A percentile compares a stretch with the other conserved stretches of the same genome.
These are phyloP conservation scores for Bombus picipes DNA, from an alignment of 1,140 invertebrate species.

Conservation along the genomic window DNA sequence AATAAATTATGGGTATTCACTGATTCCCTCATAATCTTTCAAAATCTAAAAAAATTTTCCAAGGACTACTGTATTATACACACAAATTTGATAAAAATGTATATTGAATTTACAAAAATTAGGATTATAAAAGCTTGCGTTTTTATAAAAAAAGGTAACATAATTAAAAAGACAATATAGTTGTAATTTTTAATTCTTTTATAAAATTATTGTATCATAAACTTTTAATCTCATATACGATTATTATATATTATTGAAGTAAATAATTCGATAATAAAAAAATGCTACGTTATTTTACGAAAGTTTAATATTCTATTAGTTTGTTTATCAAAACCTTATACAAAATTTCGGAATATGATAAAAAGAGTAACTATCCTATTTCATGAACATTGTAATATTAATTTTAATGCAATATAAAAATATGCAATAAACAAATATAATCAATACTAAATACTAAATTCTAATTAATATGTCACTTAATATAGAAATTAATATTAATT, in stretches of 20 bases:
- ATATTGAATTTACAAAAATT: background rate
- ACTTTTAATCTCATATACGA: conserved; percentile 12
- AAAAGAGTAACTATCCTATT: conserved; percentile 6
- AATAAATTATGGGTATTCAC: background rate
- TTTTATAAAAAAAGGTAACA: background rate
- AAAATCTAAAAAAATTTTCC: background rate
- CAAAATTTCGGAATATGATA: background rate
- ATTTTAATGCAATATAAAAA: conserved; percentile 19
- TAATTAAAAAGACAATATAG: conserved; percentile 4
- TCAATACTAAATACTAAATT: conserved; percentile 4
- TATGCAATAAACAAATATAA: conserved; percentile 30
- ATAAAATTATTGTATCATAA: conserved; percentile 1
- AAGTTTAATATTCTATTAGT: background rate
- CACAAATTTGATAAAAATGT: conserved; percentile 6
- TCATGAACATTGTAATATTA: conserved; percentile 18
- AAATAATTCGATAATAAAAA: conserved; percentile 11
- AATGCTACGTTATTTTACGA: background rate
- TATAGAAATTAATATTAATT: background rate
- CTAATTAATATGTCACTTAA: background rate
- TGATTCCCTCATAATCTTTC: background rate
- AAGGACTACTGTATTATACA: background rate
- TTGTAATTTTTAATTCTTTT: background rate
- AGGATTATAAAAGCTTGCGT: background rate
- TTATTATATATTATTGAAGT: background rate
- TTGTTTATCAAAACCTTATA: conserved; percentile 10